phyloP scores from a whole-genome alignment of 2,797 vertebrate genomes.

The Gallinago stenura region DNA sequence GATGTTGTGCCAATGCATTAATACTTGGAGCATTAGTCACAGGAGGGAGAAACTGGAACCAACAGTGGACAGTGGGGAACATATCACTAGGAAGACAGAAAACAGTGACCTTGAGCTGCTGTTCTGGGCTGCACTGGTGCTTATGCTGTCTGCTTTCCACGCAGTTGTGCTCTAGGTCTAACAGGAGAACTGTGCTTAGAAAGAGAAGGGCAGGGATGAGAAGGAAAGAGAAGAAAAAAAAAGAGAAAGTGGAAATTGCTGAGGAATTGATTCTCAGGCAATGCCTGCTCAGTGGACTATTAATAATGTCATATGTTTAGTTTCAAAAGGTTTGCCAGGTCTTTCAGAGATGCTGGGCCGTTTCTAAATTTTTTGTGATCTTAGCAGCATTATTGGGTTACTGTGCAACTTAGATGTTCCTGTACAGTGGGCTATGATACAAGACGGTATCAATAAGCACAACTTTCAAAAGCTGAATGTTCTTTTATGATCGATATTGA shows the following conservation, averaged over 20 bases:
- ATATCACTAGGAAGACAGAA: not conserved
- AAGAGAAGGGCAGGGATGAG: not conserved
- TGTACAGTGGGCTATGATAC: not conserved
- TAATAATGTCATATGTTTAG: not conserved
- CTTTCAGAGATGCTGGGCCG: not conserved
- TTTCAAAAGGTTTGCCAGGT: not conserved
- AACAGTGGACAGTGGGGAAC: not conserved
- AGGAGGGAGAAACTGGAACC: not conserved
- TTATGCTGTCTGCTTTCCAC: not conserved
- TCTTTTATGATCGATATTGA: not conserved
- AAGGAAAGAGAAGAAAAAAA: not conserved
- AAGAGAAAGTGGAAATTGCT: not conserved
- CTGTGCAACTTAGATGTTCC: not conserved
- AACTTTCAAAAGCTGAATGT: not conserved
- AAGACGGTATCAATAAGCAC: not conserved
- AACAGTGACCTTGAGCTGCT: not conserved
- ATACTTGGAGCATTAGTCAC: accelerated
- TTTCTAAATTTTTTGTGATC: not conserved
- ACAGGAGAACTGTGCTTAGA: not conserved
- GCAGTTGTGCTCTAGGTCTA: not conserved
- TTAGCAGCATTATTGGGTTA: not conserved
- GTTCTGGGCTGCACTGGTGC: not conserved
- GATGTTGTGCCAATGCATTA: not conserved
- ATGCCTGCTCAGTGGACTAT: not conserved
- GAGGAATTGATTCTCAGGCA: not conserved